A percentile compares a stretch with the other conserved stretches of the same genome.
Evolutionary conservation across 1,140 invertebrate species (phyloP).

Genomic region (Polypedilum vanderplanki): DNA sequence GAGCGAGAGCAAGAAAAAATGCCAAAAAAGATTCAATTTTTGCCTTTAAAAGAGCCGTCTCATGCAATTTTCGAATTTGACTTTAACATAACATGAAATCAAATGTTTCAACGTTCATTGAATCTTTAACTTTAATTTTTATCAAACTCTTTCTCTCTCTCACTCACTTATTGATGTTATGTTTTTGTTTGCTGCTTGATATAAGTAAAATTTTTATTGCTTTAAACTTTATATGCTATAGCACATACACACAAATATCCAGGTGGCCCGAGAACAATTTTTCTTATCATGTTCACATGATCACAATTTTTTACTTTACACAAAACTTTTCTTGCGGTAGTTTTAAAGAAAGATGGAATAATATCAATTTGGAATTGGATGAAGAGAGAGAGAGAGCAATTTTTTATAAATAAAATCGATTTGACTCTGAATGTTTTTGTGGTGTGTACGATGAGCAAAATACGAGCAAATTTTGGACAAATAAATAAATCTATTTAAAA

Average conservation of each 20-base stretch:
- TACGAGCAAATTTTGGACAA: not conserved
- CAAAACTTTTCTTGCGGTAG: not conserved
- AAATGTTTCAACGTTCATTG: slow-evolving; percentile 20
- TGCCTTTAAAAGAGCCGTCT: slow-evolving; percentile 1
- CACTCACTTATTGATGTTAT: not conserved
- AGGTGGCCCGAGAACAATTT: slow-evolving; percentile 21
- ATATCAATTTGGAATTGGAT: not conserved
- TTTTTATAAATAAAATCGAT: slow-evolving; percentile 4
- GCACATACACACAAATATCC: not conserved
- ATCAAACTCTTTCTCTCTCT: not conserved
- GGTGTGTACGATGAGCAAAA: not conserved
- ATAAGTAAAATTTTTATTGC: no score
- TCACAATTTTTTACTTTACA: not conserved
- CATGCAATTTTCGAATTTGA: slow-evolving; percentile 12
- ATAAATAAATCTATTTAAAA: slow-evolving; percentile 20
- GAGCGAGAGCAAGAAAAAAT: not conserved
- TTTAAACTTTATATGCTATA: not conserved
- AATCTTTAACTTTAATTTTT: not conserved
- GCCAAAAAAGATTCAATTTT: not conserved
- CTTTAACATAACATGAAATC: slow-evolving; percentile 14
- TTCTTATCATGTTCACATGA: slow-evolving; percentile 28
- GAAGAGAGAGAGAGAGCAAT: no score
- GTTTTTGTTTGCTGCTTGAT: not conserved
- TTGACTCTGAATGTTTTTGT: not conserved
- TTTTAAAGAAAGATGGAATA: not conserved